Evolutionary conservation across 2,113 vertebrate species (phyloP).

Genomic region (Scomber japonicus): DNA sequence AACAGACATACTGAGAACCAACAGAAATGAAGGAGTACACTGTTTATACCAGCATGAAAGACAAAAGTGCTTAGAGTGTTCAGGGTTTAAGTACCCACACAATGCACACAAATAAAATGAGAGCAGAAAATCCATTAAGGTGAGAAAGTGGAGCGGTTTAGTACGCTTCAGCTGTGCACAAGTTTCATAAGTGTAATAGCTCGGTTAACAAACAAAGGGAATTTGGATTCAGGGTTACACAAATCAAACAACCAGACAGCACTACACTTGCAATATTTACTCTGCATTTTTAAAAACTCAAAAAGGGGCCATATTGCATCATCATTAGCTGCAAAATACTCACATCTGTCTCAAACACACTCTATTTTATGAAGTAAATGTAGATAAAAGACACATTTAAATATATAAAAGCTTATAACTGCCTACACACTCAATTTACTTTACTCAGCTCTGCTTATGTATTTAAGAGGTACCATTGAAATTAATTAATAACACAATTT

Average conservation of each 20-base stretch:
- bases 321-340: slow-evolving; percentile 27
- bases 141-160: slow-evolving; percentile 7
- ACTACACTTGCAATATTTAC: neutral
- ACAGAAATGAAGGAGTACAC: neutral
- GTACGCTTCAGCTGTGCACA: slow-evolving; percentile 2
- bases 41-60: slow-evolving; percentile 11
- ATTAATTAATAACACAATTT: too few species aligned
- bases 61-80: neutral
- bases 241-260: neutral
- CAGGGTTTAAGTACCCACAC: slow-evolving; percentile 24
- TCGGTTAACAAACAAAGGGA: neutral
- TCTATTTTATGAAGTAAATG: neutral
- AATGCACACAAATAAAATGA: slow-evolving; percentile 5
- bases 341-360: slow-evolving; percentile 3
- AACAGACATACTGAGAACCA: slow-evolving; percentile 18
- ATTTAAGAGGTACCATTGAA: slow-evolving; percentile 9
- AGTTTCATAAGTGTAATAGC: neutral
- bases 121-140: slow-evolving; percentile 22
- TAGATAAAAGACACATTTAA: too few species aligned
- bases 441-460: neutral
- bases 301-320: slow-evolving; percentile 7
- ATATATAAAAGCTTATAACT: too few species aligned
- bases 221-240: neutral
- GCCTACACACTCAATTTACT: neutral
- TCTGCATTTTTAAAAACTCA: neutral